These are phyloP conservation scores for Molossus molossus DNA, from an alignment of 2,797 vertebrate genomes.

Conservation along the genomic window DNA sequence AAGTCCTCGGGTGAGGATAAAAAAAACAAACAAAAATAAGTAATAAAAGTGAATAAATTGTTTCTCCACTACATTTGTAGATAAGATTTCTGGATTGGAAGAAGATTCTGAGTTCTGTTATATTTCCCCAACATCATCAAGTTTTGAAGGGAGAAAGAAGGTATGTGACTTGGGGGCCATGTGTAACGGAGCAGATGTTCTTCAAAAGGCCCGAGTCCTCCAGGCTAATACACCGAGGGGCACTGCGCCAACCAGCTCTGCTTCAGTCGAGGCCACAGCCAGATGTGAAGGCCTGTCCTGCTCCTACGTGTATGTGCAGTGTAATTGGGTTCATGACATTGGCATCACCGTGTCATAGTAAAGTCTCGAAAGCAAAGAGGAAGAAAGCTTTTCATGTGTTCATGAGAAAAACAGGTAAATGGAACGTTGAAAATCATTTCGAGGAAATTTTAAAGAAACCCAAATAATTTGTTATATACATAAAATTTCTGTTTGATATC, in stretches of 20 bases:
- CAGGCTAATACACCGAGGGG: neutral
- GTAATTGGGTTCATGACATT: neutral
- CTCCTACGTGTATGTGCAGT: neutral
- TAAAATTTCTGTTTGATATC: neutral
- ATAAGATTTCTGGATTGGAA: constrained; percentile 18
- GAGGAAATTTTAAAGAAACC: constrained; percentile 20
- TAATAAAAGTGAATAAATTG: neutral
- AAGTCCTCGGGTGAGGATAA: too few relatives aligned
- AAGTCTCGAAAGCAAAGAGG: constrained; percentile 5
- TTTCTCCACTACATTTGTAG: neutral
- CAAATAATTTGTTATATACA: constrained; percentile 1
- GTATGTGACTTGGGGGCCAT: neutral
- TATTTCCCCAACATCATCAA: neutral
- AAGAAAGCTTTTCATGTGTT: constrained; percentile 28
- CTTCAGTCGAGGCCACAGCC: neutral
- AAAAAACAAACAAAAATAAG: neutral
- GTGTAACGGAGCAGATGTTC: neutral
- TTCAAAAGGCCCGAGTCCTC: neutral
- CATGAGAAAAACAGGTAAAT: neutral
- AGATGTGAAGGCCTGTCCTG: neutral
- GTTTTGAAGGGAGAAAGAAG: neutral
- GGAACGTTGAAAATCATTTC: constrained; percentile 36
- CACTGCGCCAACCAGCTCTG: neutral
- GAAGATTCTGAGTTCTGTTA: constrained; percentile 1
- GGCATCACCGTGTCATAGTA: neutral